Evolutionary conservation across 2,797 vertebrate genomes (phyloP).

Genomic region (Sparidentex hasta): DNA sequence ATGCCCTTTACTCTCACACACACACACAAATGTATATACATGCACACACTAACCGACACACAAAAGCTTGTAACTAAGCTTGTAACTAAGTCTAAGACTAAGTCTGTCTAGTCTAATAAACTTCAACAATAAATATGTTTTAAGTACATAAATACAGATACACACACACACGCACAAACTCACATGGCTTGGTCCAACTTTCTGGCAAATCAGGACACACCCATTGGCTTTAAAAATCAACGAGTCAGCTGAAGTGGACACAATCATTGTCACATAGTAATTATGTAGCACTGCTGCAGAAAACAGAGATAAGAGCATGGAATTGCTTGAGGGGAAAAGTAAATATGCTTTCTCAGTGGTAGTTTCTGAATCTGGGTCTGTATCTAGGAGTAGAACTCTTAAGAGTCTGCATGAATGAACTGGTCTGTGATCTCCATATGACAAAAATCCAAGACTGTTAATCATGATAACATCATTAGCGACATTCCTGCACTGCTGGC

Average conservation of each 20-base stretch:
- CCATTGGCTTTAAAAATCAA: constrained; percentile 20
- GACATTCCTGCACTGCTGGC: constrained; percentile 41
- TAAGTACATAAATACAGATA: neutral
- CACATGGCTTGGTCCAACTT: constrained; percentile 4
- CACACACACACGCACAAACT: constrained; percentile 9
- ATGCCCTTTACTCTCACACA: constrained; percentile 38
- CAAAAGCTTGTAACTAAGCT: neutral
- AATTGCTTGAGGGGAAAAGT: neutral
- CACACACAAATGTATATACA: constrained; percentile 28
- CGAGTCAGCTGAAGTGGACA: constrained; percentile 34
- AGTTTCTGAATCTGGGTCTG: neutral
- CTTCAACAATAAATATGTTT: constrained; percentile 18
- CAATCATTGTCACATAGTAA: neutral
- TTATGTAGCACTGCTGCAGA: constrained; percentile 10
- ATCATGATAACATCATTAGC: constrained; percentile 44
- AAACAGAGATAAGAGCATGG: constrained; percentile 4
- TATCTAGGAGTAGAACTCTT: neutral
- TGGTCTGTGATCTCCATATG: constrained; percentile 1
- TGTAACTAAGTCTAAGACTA: neutral
- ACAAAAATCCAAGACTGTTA: neutral
- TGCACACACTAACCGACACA: constrained; percentile 3
- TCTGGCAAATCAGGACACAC: constrained; percentile 56
- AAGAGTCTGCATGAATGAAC: neutral
- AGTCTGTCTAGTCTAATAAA: constrained; percentile 22
- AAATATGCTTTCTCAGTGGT: neutral